Conservation (phyloP, 1,140 invertebrate genomes). For the Hesperophylax magnus region DNA sequence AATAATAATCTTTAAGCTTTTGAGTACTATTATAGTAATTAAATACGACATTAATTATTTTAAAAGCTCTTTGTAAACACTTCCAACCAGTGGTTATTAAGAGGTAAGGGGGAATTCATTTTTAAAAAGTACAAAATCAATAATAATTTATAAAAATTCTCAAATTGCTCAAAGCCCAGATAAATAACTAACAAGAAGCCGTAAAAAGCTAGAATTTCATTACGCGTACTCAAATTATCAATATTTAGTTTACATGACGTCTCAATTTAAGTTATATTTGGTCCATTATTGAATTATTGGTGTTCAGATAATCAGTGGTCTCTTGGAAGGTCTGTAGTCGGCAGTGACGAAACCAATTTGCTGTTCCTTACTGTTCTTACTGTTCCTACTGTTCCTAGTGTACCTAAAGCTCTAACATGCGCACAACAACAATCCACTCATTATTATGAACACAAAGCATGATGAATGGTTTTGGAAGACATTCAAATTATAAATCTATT, state of each 20-base stretch:
- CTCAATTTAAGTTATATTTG: constrained; percentile 15
- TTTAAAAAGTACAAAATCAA: background rate
- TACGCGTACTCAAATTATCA: background rate
- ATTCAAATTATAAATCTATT: background rate
- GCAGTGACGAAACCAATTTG: background rate
- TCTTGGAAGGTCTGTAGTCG: background rate
- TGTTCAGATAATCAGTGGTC: constrained; percentile 6
- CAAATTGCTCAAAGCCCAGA: background rate
- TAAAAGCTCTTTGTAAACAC: constrained; percentile 11
- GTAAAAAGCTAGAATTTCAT: background rate
- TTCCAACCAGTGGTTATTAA: background rate
- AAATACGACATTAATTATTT: constrained; percentile 16
- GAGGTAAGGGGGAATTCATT: background rate
- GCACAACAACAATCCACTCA: background rate
- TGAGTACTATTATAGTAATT: constrained; percentile 9
- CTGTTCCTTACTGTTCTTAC: too few relatives aligned
- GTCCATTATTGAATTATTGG: constrained; percentile 1
- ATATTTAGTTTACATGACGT: background rate
- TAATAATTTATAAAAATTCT: background rate
- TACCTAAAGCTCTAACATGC: background rate
- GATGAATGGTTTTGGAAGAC: constrained; percentile 1
- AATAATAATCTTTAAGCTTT: constrained; percentile 29
- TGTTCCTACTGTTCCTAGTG: too few relatives aligned
- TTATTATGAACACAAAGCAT: background rate
- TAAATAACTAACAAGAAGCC: background rate